Conservation (phyloP, 2,797 vertebrate species). For the Lophius americanus region DNA sequence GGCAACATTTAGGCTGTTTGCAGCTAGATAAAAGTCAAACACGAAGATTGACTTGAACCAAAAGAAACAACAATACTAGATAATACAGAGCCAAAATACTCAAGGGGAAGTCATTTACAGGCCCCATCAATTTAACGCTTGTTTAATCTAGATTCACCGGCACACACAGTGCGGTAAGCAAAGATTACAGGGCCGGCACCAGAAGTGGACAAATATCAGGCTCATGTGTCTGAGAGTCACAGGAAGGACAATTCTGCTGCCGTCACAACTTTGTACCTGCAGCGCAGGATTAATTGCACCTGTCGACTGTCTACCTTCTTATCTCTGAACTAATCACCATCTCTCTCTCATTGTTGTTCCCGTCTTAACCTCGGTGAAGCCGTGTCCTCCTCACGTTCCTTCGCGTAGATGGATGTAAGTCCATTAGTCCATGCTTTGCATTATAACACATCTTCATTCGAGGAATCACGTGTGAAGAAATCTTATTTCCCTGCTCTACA, state of each 20-base stretch:
- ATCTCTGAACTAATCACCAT: conserved; percentile 30
- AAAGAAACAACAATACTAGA: not conserved
- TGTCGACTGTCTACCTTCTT: conserved; percentile 6
- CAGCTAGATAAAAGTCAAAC: not conserved
- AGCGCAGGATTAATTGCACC: conserved; percentile 8
- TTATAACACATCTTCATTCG: too few species aligned
- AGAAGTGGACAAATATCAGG: not conserved
- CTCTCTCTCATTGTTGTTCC: conserved; percentile 11
- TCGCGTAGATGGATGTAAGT: too few species aligned
- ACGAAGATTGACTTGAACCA: not conserved
- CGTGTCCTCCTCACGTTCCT: too few species aligned
- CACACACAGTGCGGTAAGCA: conserved; percentile 6
- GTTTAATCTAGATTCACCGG: conserved; percentile 31
- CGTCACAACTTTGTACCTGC: not conserved
- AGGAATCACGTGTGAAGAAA: too few species aligned
- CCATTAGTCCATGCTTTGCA: too few species aligned
- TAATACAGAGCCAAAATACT: conserved; percentile 29
- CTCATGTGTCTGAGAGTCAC: not conserved
- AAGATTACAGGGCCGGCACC: conserved; percentile 1
- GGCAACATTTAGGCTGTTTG: not conserved
- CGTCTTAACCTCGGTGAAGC: conserved; percentile 1
- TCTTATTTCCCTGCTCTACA: too few species aligned
- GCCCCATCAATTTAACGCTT: conserved; percentile 46
- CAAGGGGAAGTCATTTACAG: conserved; percentile 39
- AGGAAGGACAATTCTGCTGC: not conserved